Percentiles rank a stretch among this genome's conserved stretches.
Conservation (phyloP, 2,888 invertebrate genomes). For the Ectemnius lituratus region DNA sequence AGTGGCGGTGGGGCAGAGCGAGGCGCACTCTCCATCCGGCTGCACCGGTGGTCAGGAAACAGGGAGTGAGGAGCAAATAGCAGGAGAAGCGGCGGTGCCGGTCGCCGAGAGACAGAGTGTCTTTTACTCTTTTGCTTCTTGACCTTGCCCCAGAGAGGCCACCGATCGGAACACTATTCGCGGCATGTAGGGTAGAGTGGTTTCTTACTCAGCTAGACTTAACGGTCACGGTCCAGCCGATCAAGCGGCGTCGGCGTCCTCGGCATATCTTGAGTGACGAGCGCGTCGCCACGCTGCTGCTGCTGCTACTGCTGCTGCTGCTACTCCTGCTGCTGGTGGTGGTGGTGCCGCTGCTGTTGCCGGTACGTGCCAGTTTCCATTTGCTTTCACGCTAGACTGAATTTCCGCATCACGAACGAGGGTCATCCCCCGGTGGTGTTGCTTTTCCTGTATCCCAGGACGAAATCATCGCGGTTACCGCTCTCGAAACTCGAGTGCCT, state of each 20-base stretch:
- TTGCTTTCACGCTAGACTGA: constrained; percentile 32
- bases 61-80: constrained; percentile 55
- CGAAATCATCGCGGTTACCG: constrained; percentile 16
- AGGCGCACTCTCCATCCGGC: constrained; percentile 23
- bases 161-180: constrained; percentile 55
- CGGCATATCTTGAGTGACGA: constrained; percentile 40
- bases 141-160: constrained; percentile 65
- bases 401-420: constrained; percentile 19
- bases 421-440: too few species aligned
- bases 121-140: constrained; percentile 63
- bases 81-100: constrained; percentile 38
- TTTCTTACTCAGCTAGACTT: constrained; percentile 54
- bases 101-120: constrained; percentile 10
- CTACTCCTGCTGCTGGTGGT: too few species aligned
- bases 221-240: constrained; percentile 56
- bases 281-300: constrained; percentile 9
- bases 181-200: constrained; percentile 55
- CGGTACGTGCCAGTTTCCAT: constrained; percentile 23
- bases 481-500: background rate
- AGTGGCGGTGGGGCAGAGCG: constrained; percentile 15
- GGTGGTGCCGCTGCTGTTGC: too few species aligned
- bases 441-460: background rate
- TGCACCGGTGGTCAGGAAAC: constrained; percentile 29
- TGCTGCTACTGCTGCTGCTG: background rate
- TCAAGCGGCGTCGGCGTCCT: constrained; percentile 51